Conservation (phyloP, 2,113 vertebrate species). For the Ctenomys sociabilis region DNA sequence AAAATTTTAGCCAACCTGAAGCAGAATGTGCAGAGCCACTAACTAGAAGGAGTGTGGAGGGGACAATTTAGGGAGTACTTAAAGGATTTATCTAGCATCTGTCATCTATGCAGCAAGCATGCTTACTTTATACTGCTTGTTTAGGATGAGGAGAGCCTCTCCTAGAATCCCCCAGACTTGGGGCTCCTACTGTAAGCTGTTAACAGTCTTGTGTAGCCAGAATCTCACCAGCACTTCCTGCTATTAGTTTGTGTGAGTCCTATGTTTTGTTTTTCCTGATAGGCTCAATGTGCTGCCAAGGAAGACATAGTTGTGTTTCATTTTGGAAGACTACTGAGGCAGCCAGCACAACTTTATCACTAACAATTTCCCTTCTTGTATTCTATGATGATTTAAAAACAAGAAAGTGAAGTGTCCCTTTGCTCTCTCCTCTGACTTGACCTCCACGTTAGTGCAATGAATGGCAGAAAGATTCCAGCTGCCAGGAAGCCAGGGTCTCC, state of each 20-base stretch:
- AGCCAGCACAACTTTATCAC: neutral
- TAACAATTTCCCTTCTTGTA: neutral
- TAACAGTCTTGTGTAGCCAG: neutral
- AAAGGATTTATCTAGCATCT: neutral
- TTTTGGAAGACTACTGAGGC: neutral
- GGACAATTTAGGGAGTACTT: neutral
- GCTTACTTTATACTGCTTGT: neutral
- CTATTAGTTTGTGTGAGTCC: neutral
- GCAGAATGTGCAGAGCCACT: neutral
- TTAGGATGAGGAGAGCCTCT: neutral
- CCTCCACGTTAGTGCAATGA: neutral
- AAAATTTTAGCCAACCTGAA: neutral
- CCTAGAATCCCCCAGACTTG: neutral
- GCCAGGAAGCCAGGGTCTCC: neutral
- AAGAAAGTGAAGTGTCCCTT: neutral
- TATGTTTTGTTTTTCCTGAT: neutral
- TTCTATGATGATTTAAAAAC: slow-evolving; percentile 24
- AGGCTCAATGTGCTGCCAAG: neutral
- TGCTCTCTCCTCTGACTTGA: slow-evolving; percentile 20
- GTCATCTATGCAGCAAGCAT: neutral
- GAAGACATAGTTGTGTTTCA: neutral
- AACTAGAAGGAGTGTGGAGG: neutral
- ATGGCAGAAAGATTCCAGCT: neutral
- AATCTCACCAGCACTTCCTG: neutral
- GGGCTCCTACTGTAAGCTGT: neutral